Base-by-base conservation (phyloP, 2,888 invertebrate genomes). In the Aphidoletes aphidimyza region DNA sequence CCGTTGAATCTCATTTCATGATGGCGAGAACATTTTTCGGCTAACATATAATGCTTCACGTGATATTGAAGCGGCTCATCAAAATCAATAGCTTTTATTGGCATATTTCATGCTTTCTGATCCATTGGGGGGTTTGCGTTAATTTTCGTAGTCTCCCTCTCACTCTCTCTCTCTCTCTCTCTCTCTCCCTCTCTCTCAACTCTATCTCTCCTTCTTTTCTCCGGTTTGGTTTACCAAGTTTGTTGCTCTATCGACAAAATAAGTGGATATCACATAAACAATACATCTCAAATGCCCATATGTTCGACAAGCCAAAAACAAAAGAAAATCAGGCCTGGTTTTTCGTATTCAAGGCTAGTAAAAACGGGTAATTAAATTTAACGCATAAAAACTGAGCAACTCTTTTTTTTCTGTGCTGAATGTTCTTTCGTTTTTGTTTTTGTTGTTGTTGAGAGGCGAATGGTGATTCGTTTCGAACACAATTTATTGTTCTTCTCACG, bases 311-410 rank as follows among this genome's bases (percentile, higher is more conserved):
- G 22, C 2, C 17, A 17, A 22, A 22, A 6, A 54, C 47, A 22
- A 54, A 22, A 22, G 22, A 54, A 54, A 54, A 9, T 9, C 2
- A 54, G 22, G 22, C 9, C 54, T 22, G 22, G 5, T 54, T 54
- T 54, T 54, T 47, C 17, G 22, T 22, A 54, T 54, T 22, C 22
- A 54, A 54, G n/a, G 22, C 22, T 22, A 22, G 19, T 9, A 54
- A 54, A 54, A 54, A 54, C 54, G 54, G 54, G 22, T 54, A 54
- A 54, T 54, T 54, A 54, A 54, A 22, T 54, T n/a, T n/a, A 47
- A 47, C 22, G 17, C 17, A 47, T 47, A 54, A 54, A n/a, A n/a
- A n/a, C n/a, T n/a, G n/a, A n/a, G n/a, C n/a, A n/a, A n/a, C n/a
- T n/a, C n/a, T n/a, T n/a, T n/a, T n/a, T n/a, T n/a, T n/a, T n/a